Conservation (phyloP, 2,113 vertebrate species). For the Bufo gargarizans region DNA sequence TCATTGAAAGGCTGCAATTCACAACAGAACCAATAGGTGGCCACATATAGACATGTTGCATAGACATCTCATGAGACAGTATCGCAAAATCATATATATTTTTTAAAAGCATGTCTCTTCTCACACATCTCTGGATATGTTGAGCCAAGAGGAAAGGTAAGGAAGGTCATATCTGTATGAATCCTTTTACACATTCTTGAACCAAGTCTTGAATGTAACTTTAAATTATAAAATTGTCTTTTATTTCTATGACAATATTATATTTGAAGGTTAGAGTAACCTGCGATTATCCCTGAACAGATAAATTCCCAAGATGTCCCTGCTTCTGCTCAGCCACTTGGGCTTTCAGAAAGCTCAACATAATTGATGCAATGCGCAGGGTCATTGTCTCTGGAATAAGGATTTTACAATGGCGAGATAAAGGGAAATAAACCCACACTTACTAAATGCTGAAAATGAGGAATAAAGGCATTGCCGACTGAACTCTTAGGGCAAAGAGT, state of each 20-base stretch:
- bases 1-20: no score
- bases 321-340: not conserved
- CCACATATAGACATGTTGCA: no score
- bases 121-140: no score
- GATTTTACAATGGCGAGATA: not conserved
- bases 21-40: no score
- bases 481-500: not conserved
- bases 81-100: no score
- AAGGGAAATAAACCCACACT: not conserved
- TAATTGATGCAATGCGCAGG: not conserved
- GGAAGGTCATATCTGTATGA: no score
- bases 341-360: not conserved
- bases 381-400: not conserved
- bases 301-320: not conserved
- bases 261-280: not conserved
- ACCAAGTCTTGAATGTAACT: no score
- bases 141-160: no score
- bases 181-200: no score
- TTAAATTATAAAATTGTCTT: not conserved
- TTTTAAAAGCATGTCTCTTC: no score
- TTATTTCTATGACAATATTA: not conserved
- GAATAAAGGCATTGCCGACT: not conserved
- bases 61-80: no score
- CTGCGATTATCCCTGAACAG: slow-evolving; percentile 3
- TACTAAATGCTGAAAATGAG: not conserved